Conservation (phyloP, 2,888 invertebrate genomes). For the Corythucha ciliata region DNA sequence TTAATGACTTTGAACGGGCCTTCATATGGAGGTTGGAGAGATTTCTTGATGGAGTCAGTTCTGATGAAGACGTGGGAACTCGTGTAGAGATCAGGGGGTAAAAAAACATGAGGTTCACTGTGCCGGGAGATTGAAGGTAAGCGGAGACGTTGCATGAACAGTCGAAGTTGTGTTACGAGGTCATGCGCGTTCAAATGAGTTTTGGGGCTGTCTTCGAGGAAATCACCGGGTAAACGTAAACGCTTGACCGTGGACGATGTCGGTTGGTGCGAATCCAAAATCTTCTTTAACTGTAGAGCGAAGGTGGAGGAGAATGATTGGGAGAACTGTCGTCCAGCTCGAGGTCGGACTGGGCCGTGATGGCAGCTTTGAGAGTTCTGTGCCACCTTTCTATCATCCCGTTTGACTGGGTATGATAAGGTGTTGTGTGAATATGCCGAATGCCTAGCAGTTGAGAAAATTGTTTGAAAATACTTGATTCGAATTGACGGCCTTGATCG, state of each 20-base stretch:
- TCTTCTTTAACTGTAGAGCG: conserved; percentile 19
- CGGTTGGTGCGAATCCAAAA: background rate
- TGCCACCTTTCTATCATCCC: conserved; percentile 14
- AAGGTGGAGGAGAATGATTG: conserved; percentile 15
- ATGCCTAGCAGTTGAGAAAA: conserved; percentile 4
- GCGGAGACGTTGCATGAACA: background rate
- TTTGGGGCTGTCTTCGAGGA: too few species aligned
- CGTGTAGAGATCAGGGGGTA: background rate
- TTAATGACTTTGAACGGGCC: too few species aligned
- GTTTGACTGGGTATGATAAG: conserved; percentile 12
- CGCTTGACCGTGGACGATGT: conserved; percentile 1
- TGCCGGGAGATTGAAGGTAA: background rate
- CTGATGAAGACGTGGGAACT: conserved; percentile 23
- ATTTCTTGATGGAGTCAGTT: conserved; percentile 15
- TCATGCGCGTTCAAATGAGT: too few species aligned
- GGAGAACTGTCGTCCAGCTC: conserved; percentile 11
- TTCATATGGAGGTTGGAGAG: conserved; percentile 12
- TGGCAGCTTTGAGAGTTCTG: conserved; percentile 13
- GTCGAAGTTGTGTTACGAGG: background rate
- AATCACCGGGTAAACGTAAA: too few species aligned
- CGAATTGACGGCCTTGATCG: conserved; percentile 41
- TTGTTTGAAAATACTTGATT: conserved; percentile 36
- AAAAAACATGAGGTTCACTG: background rate
- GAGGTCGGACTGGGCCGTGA: background rate
- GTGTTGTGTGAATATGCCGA: conserved; percentile 1